Evolutionary conservation across 2,797 vertebrate species (phyloP), one percentile per base, ranked within the genome.

Genomic region (Dermochelys coriacea): DNA sequence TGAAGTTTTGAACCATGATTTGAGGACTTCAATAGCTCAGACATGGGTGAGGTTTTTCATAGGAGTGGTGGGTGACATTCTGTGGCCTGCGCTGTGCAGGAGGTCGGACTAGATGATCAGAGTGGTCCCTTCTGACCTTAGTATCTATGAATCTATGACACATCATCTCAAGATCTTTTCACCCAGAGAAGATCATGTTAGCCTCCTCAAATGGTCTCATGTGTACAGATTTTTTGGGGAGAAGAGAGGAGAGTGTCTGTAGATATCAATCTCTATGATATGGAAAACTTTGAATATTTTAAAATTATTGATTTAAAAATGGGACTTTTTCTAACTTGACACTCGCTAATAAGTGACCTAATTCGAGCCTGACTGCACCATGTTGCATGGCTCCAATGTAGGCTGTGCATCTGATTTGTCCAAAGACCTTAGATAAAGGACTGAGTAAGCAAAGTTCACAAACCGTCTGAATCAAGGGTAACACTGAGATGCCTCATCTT

Each of bases 241-340:
- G 2, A 1, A 1, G 77, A 51, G 14, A 82, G 57, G 9, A 31
- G 1, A 12, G 19, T 84, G 64, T 84, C 86, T 51, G 77, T 80
- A 95, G 85, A 59, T 59, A 85, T 31, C 45, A 86, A 74, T 41
- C 45, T 85, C 82, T 1, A 0, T 55, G 23, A 59, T 78, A 85
- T 91, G 55, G 78, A 68, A 92, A 31, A 45, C 31, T 82, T 68
- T 23, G 49, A 85, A 82, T 50, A 82, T 41, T 68, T 93, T 88
- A 82, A n/a, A 90, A 91, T 93, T 94, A 90, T 49, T 89, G 55
- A 86, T 61, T 88, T 90, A 6, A 90, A 57, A 89, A 79, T 68
- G 75, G 75, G 57, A 54, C 34, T 25, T 81, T 88, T 52, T 37
- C 23, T 0, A 81, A 86, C 12, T 51, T 88, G 94, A 51, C 57